Conservation (phyloP, 2,113 vertebrate species). For the Psephotus haematonotus region DNA sequence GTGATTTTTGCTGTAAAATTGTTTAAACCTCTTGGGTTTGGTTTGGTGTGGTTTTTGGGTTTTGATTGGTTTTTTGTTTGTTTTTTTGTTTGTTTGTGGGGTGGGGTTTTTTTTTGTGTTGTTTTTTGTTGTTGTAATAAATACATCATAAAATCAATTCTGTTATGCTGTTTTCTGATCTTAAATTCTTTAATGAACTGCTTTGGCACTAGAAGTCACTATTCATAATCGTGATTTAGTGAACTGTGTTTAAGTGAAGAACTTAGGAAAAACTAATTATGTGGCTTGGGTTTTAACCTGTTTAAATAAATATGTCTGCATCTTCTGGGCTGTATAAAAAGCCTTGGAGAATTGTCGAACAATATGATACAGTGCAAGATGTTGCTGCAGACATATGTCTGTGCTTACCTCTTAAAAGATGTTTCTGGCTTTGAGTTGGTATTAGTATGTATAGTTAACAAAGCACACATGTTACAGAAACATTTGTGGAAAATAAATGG, state of each 20-base stretch:
- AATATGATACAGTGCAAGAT: not conserved
- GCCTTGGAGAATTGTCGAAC: not conserved
- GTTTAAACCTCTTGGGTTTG: not conserved
- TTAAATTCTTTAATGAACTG: slow-evolving; percentile 2
- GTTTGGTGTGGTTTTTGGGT: not conserved
- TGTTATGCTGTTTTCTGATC: not conserved
- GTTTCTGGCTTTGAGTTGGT: not conserved
- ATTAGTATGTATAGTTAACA: not conserved
- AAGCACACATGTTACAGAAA: not conserved
- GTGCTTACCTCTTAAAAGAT: not conserved
- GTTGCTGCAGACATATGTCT: not conserved
- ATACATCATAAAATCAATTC: not conserved
- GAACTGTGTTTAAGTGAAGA: not conserved
- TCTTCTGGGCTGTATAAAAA: not conserved
- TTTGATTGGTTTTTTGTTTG: no score
- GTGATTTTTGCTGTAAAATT: not conserved
- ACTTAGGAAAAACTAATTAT: not conserved
- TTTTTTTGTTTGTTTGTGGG: no score
- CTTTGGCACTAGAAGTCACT: not conserved
- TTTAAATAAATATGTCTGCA: not conserved
- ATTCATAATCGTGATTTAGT: not conserved
- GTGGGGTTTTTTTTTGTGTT: not conserved
- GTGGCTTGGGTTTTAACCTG: not conserved
- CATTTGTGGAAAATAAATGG: not conserved
- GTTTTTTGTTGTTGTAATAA: not conserved